Percentiles rank a stretch among this genome's conserved stretches.
These are phyloP conservation scores for Zelostemma sp. DNA, from an alignment of 1,140 invertebrate genomes.

Conservation along the genomic window DNA sequence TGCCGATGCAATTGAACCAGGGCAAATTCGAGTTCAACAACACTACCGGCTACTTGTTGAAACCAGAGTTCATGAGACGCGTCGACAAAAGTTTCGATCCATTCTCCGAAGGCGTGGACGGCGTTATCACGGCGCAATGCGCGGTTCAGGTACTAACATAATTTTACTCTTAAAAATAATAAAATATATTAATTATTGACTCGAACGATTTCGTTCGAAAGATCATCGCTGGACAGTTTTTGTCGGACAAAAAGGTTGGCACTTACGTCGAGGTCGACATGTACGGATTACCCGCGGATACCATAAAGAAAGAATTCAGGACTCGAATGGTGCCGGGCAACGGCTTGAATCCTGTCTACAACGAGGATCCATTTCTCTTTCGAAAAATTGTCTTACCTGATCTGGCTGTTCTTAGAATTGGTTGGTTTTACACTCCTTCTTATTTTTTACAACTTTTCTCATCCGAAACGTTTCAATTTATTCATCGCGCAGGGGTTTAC, in stretches of 20 bases:
- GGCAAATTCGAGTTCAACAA: constrained; percentile 86
- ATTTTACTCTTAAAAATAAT: background rate
- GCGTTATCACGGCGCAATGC: constrained; percentile 83
- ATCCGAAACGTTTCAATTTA: no score
- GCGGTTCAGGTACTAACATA: constrained; percentile 73
- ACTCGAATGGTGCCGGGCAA: constrained; percentile 85
- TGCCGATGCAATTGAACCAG: constrained; percentile 85
- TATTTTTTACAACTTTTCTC: no score
- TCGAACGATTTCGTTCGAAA: constrained; percentile 14
- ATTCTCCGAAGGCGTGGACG: constrained; percentile 83
- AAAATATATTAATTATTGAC: background rate
- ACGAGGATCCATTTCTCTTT: constrained; percentile 88
- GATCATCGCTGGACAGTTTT: constrained; percentile 66
- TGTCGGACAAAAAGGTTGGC: constrained; percentile 66
- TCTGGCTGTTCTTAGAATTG: constrained; percentile 96
- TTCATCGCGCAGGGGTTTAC: constrained; percentile 86
- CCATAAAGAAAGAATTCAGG: constrained; percentile 85
- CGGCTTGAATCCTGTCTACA: constrained; percentile 86
- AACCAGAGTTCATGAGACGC: constrained; percentile 84
- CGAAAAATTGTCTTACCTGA: constrained; percentile 95
- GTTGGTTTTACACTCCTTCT: no score
- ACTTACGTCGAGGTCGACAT: constrained; percentile 90
- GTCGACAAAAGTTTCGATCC: constrained; percentile 82
- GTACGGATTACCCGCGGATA: constrained; percentile 87
- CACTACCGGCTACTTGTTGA: constrained; percentile 78